These are phyloP conservation scores for Canis aureus DNA, from an alignment of 2,113 vertebrate genomes.

Conservation along the genomic window DNA sequence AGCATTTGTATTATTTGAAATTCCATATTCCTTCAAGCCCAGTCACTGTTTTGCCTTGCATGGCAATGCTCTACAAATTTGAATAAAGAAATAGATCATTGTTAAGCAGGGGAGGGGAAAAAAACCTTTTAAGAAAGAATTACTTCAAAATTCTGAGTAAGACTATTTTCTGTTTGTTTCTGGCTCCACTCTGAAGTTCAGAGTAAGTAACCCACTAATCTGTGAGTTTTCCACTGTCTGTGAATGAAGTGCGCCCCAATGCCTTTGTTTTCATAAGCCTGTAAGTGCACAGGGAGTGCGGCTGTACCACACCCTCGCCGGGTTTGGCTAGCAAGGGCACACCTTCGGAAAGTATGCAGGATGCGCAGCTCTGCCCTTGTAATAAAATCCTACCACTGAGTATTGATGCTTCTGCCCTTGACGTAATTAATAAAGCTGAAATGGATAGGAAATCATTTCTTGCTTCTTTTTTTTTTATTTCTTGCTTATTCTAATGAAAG, in stretches of 20 bases:
- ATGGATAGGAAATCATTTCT: not conserved
- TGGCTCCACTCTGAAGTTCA: not conserved
- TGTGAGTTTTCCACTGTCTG: not conserved
- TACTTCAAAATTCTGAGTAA: not conserved
- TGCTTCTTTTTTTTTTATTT: not conserved
- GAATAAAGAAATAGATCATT: conserved; percentile 21
- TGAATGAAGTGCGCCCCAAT: not conserved
- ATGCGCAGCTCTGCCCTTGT: conserved; percentile 33
- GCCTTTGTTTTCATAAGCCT: conserved; percentile 33
- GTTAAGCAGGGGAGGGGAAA: not conserved
- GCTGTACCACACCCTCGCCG: not conserved
- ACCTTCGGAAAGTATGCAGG: conserved; percentile 69
- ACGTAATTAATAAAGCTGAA: not conserved
- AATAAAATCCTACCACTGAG: conserved; percentile 17
- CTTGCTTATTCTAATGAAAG: not conserved
- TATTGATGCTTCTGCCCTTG: not conserved
- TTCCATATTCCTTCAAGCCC: conserved; percentile 62
- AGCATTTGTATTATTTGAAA: conserved; percentile 65
- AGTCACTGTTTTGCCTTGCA: not conserved
- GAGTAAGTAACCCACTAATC: too few species aligned
- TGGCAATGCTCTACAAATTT: not conserved
- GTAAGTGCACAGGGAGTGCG: not conserved
- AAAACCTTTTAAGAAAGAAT: not conserved
- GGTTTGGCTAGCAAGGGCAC: conserved; percentile 42
- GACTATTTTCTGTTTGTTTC: not conserved